Evolutionary conservation across 1,140 invertebrate genomes (phyloP).

Genomic region (Eriocheir sinensis): DNA sequence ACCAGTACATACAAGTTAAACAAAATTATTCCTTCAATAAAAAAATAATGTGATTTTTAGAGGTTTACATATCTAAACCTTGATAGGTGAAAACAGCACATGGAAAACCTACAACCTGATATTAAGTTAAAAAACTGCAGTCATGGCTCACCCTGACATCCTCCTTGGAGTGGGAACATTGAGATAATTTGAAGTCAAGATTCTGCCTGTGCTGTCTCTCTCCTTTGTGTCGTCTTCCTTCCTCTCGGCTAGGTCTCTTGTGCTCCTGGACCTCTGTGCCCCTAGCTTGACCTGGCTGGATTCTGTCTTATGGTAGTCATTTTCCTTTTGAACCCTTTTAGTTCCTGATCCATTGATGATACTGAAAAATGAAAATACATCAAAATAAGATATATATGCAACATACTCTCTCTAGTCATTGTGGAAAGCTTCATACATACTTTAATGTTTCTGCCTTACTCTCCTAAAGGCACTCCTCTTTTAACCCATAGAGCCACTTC

Average conservation of each 20-base stretch:
- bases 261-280: constrained; percentile 28
- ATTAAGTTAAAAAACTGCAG: background rate
- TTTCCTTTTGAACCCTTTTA: constrained; percentile 36
- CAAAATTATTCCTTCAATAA: no score
- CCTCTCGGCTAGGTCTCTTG: background rate
- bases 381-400: background rate
- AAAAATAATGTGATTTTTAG: no score
- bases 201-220: constrained; percentile 19
- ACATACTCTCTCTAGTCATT: no score
- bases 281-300: background rate
- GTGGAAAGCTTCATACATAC: no score
- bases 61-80: no score
- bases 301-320: background rate
- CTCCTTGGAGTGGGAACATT: constrained; percentile 33
- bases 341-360: background rate
- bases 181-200: background rate
- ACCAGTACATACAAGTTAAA: no score
- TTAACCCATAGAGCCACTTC: no score
- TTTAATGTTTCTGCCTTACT: no score
- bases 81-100: no score
- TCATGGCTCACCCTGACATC: constrained; percentile 20
- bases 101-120: no score
- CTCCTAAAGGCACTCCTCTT: no score
- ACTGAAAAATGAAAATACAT: background rate
- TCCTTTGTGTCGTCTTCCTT: constrained; percentile 41